phyloP scores from a whole-genome alignment of 2,888 invertebrate genomes.

The Cerastis leucographa region DNA sequence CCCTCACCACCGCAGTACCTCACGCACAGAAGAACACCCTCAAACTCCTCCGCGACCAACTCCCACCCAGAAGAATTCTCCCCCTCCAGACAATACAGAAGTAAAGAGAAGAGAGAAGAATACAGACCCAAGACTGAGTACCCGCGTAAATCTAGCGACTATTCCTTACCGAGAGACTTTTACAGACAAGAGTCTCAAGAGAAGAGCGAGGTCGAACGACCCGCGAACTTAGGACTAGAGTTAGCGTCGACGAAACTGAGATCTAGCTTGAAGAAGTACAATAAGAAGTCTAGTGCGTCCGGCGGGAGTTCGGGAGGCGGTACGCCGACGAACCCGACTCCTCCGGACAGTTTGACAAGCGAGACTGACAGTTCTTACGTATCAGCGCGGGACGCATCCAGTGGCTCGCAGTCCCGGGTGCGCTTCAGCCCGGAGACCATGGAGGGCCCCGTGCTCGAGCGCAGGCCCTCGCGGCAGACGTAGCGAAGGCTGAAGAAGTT shows the following conservation, averaged over 20 bases:
- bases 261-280: slow-evolving; percentile 95
- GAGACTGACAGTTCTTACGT: slow-evolving; percentile 96
- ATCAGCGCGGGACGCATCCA: slow-evolving; percentile 94
- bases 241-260: slow-evolving; percentile 93
- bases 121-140: slow-evolving; percentile 83
- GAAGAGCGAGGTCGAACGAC: slow-evolving; percentile 82
- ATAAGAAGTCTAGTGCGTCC: slow-evolving; percentile 88
- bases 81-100: slow-evolving; percentile 81
- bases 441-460: slow-evolving; percentile 86
- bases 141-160: slow-evolving; percentile 82
- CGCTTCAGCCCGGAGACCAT: slow-evolving; percentile 94
- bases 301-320: slow-evolving; percentile 92
- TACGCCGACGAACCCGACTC: slow-evolving; percentile 96
- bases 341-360: slow-evolving; percentile 95
- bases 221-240: slow-evolving; percentile 91
- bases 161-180: slow-evolving; percentile 83
- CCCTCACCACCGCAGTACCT: slow-evolving; percentile 81
- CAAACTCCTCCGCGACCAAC: slow-evolving; percentile 92
- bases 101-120: slow-evolving; percentile 77
- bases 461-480: slow-evolving; percentile 82
- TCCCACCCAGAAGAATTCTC: slow-evolving; percentile 89
- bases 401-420: slow-evolving; percentile 93
- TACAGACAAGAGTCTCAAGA: slow-evolving; percentile 84
- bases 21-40: slow-evolving; percentile 94
- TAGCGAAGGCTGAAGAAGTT: slow-evolving; percentile 89